Conservation (phyloP, 2,113 vertebrate species). For the Aix galericulata region DNA sequence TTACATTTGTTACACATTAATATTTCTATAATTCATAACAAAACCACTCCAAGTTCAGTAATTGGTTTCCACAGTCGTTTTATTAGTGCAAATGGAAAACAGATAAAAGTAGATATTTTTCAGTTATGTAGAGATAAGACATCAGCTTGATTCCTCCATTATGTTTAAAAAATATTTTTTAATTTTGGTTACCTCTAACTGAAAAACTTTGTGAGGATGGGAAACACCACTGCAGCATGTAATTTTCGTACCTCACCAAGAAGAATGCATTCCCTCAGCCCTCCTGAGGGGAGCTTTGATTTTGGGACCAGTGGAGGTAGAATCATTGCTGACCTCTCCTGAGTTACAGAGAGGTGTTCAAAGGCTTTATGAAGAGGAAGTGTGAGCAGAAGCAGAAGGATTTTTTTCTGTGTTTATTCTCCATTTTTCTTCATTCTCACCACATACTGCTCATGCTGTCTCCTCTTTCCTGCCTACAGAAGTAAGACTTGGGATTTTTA, state of each 20-base stretch:
- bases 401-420: background rate
- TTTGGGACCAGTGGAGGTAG: background rate
- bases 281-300: background rate
- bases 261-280: background rate
- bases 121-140: slow-evolving; percentile 5
- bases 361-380: background rate
- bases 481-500: background rate
- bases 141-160: slow-evolving; percentile 12
- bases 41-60: background rate
- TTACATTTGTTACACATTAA: background rate
- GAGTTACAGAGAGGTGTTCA: background rate
- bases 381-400: background rate
- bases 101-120: slow-evolving; percentile 21
- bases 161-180: slow-evolving; percentile 4
- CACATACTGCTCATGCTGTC: background rate
- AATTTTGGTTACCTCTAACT: background rate
- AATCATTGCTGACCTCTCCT: background rate
- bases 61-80: slow-evolving; percentile 24
- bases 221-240: background rate
- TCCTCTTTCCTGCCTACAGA: background rate
- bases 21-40: background rate
- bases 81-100: slow-evolving; percentile 12
- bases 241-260: background rate
- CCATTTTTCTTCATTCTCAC: background rate
- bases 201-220: background rate